phyloP scores from a whole-genome alignment of 2,113 vertebrate genomes.

The Thunnus thynnus region DNA sequence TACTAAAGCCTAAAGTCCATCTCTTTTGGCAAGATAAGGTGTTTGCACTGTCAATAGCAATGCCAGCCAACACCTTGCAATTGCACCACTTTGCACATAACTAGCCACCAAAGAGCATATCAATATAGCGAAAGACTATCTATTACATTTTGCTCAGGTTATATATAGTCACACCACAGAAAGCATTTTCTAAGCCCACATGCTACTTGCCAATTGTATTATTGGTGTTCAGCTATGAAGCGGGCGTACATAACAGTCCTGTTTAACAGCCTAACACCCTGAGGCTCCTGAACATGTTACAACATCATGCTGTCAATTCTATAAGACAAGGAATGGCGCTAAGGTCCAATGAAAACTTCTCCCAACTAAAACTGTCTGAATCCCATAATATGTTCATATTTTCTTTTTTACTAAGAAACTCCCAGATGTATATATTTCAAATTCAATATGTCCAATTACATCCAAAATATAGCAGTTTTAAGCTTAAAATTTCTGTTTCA shows the following conservation, averaged over 20 bases:
- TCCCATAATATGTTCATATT: background rate
- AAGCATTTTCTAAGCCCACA: background rate
- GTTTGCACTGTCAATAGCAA: slow-evolving; percentile 14
- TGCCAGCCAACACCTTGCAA: background rate
- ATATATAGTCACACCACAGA: background rate
- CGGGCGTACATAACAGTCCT: slow-evolving; percentile 42
- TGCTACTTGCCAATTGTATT: background rate
- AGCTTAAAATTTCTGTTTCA: background rate
- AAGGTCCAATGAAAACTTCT: background rate
- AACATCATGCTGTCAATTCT: slow-evolving; percentile 48
- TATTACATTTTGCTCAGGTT: background rate
- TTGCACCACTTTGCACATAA: slow-evolving; percentile 2
- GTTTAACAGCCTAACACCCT: slow-evolving; percentile 25
- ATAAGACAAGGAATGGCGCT: slow-evolving; percentile 3
- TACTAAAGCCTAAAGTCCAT: background rate
- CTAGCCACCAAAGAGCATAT: background rate
- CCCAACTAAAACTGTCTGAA: background rate
- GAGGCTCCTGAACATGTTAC: slow-evolving; percentile 67
- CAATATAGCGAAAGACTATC: background rate
- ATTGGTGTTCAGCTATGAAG: slow-evolving; percentile 20
- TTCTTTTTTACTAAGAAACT: background rate
- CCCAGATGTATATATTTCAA: too few relatives aligned
- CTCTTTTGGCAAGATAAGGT: background rate
- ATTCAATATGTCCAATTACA: background rate
- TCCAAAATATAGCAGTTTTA: background rate